Evolutionary conservation across 2,113 vertebrate species (phyloP).

Genomic region (Poecile atricapillus): DNA sequence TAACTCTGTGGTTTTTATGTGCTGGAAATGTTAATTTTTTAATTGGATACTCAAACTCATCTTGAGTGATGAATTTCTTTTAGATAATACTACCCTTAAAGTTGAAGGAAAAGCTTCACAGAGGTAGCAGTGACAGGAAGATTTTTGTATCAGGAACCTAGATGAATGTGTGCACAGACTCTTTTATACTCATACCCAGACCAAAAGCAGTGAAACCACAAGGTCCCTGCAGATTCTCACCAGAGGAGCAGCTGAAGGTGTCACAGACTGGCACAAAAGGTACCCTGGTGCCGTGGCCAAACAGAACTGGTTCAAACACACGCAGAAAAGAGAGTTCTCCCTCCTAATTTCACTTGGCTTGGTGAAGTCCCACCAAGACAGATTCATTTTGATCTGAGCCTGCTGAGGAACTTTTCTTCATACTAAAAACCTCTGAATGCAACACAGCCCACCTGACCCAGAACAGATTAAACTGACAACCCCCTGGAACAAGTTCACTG

Average conservation of each 20-base stretch:
- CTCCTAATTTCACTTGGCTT: background rate
- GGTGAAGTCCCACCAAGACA: background rate
- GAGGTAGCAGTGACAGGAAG: background rate
- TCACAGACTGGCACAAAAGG: background rate
- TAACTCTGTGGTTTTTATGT: background rate
- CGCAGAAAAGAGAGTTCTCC: background rate
- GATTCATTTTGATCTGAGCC: background rate
- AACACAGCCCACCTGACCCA: background rate
- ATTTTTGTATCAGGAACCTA: background rate
- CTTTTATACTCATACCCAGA: background rate
- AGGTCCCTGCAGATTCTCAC: background rate
- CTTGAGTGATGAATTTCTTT: fast-evolving
- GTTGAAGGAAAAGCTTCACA: background rate
- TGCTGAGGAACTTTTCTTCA: background rate
- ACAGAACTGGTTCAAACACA: background rate
- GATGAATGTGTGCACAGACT: background rate
- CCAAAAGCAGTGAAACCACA: background rate
- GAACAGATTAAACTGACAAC: background rate
- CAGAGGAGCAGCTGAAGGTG: background rate
- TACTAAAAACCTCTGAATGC: background rate
- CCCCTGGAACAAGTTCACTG: background rate
- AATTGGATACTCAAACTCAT: background rate
- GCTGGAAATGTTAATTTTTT: background rate
- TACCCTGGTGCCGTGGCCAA: background rate
- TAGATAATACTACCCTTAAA: background rate